Conservation (phyloP, 2,888 invertebrate genomes). For the Oscheius sp. region DNA sequence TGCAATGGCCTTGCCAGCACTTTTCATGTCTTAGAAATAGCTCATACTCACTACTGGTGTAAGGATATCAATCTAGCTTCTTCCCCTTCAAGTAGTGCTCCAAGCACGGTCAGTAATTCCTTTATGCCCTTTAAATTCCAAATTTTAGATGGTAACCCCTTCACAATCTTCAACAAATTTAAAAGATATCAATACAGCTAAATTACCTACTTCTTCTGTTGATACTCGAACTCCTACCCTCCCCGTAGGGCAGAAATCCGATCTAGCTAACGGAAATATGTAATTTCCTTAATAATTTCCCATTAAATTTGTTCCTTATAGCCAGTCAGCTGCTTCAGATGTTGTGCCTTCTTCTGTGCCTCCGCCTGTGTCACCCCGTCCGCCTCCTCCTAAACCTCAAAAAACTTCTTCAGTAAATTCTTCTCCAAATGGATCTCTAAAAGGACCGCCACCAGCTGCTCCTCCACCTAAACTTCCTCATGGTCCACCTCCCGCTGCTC, state of each 20-base stretch:
- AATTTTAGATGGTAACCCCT: conserved; percentile 32
- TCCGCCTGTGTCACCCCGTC: conserved; percentile 34
- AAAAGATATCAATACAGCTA: conserved; percentile 26
- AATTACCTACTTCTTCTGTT: conserved; percentile 54
- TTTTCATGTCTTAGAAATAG: conserved; percentile 95
- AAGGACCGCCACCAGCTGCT: conserved; percentile 41
- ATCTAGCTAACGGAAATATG: conserved; percentile 8
- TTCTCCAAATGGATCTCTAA: conserved; percentile 28
- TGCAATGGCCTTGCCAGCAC: conserved; percentile 94
- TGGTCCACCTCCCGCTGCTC: conserved; percentile 33
- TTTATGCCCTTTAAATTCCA: not conserved
- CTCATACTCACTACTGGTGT: conserved; percentile 93
- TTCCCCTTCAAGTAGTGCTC: conserved; percentile 42
- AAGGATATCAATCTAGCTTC: conserved; percentile 33
- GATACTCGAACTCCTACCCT: conserved; percentile 54
- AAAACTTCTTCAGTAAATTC: not conserved
- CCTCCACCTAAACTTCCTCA: conserved; percentile 8
- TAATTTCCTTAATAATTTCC: not conserved
- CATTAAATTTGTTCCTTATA: not conserved
- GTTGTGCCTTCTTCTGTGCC: conserved; percentile 22
- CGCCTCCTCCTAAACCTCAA: conserved; percentile 45
- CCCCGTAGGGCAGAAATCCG: conserved; percentile 42
- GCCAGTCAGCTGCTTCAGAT: not conserved
- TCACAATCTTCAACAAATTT: conserved; percentile 41
- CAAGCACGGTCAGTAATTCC: conserved; percentile 45